Conservation (phyloP, 2,888 invertebrate species). For the Chloroclystis v-ata region DNA sequence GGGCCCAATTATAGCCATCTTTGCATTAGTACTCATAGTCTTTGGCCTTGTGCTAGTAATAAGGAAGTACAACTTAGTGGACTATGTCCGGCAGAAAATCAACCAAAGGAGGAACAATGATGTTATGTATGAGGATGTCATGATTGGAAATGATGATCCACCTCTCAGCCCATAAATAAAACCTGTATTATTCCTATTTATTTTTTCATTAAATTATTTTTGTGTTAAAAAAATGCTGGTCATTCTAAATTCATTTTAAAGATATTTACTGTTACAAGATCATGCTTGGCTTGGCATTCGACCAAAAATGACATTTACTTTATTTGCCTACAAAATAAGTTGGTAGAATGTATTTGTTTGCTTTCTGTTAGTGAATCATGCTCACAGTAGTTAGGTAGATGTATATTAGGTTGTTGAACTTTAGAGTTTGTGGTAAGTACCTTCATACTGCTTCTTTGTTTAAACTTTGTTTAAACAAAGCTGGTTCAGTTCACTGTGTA, state of each 20-base stretch:
- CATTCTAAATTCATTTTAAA: conserved; percentile 15
- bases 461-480: neutral
- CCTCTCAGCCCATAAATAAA: conserved; percentile 61
- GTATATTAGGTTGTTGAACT: conserved; percentile 2
- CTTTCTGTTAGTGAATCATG: conserved; percentile 20
- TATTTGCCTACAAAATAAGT: no score
- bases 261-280: neutral
- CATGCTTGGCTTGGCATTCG: conserved; percentile 19
- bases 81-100: conserved; percentile 62
- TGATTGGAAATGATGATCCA: conserved; percentile 75
- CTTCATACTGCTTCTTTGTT: neutral
- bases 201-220: conserved; percentile 18
- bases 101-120: conserved; percentile 60
- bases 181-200: conserved; percentile 33
- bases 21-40: conserved; percentile 59
- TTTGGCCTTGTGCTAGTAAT: conserved; percentile 62
- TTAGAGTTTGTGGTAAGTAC: neutral
- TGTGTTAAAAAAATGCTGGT: conserved; percentile 17
- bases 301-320: conserved; percentile 24
- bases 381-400: conserved; percentile 7
- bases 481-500: neutral
- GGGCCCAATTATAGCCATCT: conserved; percentile 54
- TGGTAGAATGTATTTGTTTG: no score
- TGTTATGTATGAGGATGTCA: conserved; percentile 75
- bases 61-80: conserved; percentile 67